Base-by-base conservation (phyloP, 2,888 invertebrate genomes). In the Oscheius sp. region DNA sequence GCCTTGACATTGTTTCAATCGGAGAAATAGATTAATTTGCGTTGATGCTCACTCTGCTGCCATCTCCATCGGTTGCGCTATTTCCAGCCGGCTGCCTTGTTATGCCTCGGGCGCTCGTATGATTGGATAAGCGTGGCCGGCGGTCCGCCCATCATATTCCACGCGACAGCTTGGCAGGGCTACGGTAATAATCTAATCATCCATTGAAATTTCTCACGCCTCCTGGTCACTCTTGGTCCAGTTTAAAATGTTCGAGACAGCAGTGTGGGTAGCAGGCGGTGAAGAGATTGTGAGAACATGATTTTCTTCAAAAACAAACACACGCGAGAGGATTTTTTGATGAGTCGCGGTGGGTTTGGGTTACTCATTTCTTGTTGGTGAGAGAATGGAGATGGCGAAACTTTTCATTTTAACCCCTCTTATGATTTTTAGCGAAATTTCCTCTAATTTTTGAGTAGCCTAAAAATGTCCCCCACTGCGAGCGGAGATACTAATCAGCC, bases 1-100 rank as follows among this genome's bases (percentile, higher is more conserved):
- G 48, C 29, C n/a, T 31, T 61, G n/a, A 61, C 61, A 61, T 61
- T 61, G 61, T 61, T 61, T 61, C 61, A 61, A 61, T 61, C 61
- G 61, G 45, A 61, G 61, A 61, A 45, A 61, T 42, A 61, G 42
- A 45, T 45, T 45, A 45, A 45, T 45, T 55, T 17, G 45, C 45
- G 27, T 27, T n/a, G 34, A n/a, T 23, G 33, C 17, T 29, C 15
- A 29, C 27, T 45, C 29, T 29, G 20, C 58, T 39, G 23, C 23
- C 33, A 27, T 34, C 31, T 55, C 23, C 55, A 17, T 12, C n/a
- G 29, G 6, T 10, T 20, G 34, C 27, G 29, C 42, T 29, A 42
- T 61, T 45, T 42, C 57, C 45, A 20, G 17, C 8, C 45, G 45
- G 39, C 61, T 61, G 61, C 25, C 61, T 61, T 61, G 61, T 61